A percentile compares a stretch with the other conserved stretches of the same genome.
Conservation (phyloP, 2,797 vertebrate genomes). For the Melanogrammus aeglefinus region DNA sequence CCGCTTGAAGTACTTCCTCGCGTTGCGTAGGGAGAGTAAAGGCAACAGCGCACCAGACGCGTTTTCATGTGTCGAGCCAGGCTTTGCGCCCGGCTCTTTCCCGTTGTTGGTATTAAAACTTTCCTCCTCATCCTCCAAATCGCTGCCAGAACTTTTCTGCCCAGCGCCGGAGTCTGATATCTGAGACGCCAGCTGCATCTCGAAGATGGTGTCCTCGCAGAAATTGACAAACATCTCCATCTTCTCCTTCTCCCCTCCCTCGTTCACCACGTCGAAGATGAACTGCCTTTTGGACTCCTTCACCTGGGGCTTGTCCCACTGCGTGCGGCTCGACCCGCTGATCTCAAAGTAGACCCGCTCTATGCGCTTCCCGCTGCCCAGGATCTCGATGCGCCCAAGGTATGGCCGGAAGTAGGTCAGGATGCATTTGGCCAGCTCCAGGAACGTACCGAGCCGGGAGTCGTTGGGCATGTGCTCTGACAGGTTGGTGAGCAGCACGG, state of each 20-base stretch:
- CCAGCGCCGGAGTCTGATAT: slow-evolving; percentile 80
- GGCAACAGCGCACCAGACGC: slow-evolving; percentile 72
- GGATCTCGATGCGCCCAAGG: slow-evolving; percentile 92
- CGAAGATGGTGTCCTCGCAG: slow-evolving; percentile 97
- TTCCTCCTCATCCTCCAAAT: slow-evolving; percentile 51
- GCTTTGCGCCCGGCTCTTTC: slow-evolving; percentile 58
- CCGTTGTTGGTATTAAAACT: slow-evolving; percentile 42
- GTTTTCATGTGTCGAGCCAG: slow-evolving; percentile 67
- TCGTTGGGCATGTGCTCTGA: slow-evolving; percentile 96
- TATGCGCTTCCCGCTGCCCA: slow-evolving; percentile 91
- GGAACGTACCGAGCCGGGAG: slow-evolving; percentile 80
- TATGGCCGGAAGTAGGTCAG: slow-evolving; percentile 90
- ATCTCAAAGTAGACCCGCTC: slow-evolving; percentile 96
- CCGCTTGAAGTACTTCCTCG: slow-evolving; percentile 81
- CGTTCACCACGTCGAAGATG: slow-evolving; percentile 95
- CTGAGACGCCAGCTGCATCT: slow-evolving; percentile 95
- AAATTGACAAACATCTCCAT: slow-evolving; percentile 98
- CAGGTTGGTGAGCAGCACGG: slow-evolving; percentile 90
- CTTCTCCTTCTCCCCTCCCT: slow-evolving; percentile 93
- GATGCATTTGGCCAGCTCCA: slow-evolving; percentile 85
- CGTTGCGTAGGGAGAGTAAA: slow-evolving; percentile 80
- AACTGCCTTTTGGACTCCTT: slow-evolving; percentile 97
- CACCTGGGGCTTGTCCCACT: slow-evolving; percentile 95
- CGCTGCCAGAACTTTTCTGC: slow-evolving; percentile 75
- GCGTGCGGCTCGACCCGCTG: slow-evolving; percentile 89